Conservation (phyloP, 2,797 vertebrate genomes). For the Gallinago solitaria region DNA sequence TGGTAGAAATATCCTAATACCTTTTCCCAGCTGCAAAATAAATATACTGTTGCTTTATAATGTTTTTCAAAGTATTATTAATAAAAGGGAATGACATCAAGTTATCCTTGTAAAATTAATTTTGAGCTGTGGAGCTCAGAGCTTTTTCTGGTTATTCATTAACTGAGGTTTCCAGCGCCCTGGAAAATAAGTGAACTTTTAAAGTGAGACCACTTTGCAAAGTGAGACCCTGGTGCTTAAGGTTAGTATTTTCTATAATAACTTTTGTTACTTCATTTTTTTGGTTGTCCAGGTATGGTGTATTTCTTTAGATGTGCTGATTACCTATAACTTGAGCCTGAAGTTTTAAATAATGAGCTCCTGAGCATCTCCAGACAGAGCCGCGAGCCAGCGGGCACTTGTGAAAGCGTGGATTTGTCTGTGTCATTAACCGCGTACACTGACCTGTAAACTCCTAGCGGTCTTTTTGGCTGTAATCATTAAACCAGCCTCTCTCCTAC, state of each 20-base stretch:
- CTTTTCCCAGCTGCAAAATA: background rate
- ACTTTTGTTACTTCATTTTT: conserved; percentile 10
- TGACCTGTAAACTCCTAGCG: conserved; percentile 27
- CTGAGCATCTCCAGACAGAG: conserved; percentile 20
- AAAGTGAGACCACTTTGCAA: background rate
- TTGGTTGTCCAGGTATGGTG: background rate
- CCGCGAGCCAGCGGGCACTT: background rate
- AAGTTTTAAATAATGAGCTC: conserved; percentile 59
- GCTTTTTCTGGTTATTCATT: conserved; percentile 24
- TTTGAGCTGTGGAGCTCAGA: background rate
- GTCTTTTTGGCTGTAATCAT: conserved; percentile 37
- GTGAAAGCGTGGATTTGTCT: conserved; percentile 1
- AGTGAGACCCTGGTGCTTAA: background rate
- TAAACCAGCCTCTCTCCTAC: conserved; percentile 41
- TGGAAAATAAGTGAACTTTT: background rate
- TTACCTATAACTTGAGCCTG: conserved; percentile 4
- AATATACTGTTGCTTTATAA: background rate
- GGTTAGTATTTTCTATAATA: conserved; percentile 8
- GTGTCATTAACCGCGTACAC: background rate
- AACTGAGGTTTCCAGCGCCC: background rate
- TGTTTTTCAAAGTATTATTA: background rate
- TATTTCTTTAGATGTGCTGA: conserved; percentile 39
- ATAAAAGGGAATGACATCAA: background rate
- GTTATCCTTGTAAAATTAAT: background rate
- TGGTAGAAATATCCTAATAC: background rate